Evolutionary conservation across 1,140 invertebrate species (phyloP), one percentile per base, ranked within the genome.

Genomic region (Lepidotrigona ventralis): DNA sequence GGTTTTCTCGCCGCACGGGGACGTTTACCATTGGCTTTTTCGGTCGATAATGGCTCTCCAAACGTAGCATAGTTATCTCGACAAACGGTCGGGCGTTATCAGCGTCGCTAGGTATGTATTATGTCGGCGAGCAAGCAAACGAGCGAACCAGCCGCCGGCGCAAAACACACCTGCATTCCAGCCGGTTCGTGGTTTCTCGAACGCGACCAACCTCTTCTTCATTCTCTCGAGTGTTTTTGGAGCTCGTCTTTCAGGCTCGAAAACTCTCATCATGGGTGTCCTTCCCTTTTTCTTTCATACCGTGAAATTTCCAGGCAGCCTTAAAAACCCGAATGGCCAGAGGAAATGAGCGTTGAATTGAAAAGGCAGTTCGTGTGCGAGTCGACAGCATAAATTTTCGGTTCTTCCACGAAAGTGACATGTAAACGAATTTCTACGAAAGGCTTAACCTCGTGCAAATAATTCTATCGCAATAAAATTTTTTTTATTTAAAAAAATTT

Each of bases 131-230:
- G 60, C 53, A 71, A 88, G 29, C 75, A 69, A 73, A 29, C 60
- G 58, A 60, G 21, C 58, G 58, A 60, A 60, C n/a, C 17, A 54
- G n/a, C 39, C 2, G 64, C 33, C 82, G 53, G 56, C 70, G 69
- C 86, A 46, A 69, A 85, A 80, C 78, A 81, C 84, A 88, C 87
- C 84, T 84, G 84, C 86, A 89, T 88, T 89, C 86, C 87, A 78
- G 56, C 54, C 51, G 5, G 46, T 73, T 33, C 33, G n/a, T n/a
- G n/a, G 64, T 84, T 82, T 88, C 79, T 88, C 73, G 51, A 83
- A 54, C 75, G 53, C 63, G 15, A 53, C 26, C 29, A 69, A 5
- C 53, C 39, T 51, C n/a, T n/a, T 56, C 71, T 54, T 46, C 51
- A 26, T 26, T 21, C 2, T 21, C n/a, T 53, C 56, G 54, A 26